phyloP scores from a whole-genome alignment of 2,888 invertebrate genomes.

The Brachyopa scutellaris region DNA sequence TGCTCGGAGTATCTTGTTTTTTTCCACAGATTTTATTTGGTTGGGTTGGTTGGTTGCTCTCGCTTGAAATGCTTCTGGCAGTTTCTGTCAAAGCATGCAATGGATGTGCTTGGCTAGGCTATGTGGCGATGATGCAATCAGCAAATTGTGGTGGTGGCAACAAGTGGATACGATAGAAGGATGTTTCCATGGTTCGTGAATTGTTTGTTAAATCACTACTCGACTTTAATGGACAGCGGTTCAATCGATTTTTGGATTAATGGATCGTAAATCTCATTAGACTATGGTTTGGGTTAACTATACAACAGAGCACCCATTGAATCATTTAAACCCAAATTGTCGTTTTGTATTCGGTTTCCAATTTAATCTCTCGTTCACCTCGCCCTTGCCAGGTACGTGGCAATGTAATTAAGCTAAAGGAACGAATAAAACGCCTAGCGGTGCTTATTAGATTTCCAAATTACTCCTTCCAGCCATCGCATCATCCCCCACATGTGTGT shows the following conservation, averaged over 20 bases:
- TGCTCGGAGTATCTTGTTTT: conserved; percentile 17
- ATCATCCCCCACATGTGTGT: not conserved
- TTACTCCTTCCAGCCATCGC: not conserved
- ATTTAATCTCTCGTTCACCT: too few relatives aligned
- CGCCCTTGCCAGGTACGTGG: too few relatives aligned
- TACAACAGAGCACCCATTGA: too few relatives aligned
- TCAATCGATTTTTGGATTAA: not conserved
- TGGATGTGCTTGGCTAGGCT: not conserved
- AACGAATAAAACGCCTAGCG: conserved; percentile 25
- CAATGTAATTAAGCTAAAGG: conserved; percentile 30
- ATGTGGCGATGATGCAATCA: conserved; percentile 21
- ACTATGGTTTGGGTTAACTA: too few relatives aligned
- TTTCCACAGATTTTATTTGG: conserved; percentile 18
- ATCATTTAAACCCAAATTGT: too few relatives aligned
- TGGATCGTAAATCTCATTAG: not conserved
- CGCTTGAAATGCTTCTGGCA: conserved; percentile 26
- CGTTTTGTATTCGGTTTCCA: too few relatives aligned
- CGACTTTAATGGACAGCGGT: not conserved
- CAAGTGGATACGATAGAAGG: conserved; percentile 21
- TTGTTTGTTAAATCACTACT: not conserved
- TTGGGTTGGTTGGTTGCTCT: conserved; percentile 23
- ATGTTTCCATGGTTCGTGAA: not conserved
- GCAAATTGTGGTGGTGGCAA: not conserved
- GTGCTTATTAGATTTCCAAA: not conserved
- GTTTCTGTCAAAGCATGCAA: conserved; percentile 8